Base-by-base conservation (phyloP, 1,140 invertebrate species). In the Nymphalis io region DNA sequence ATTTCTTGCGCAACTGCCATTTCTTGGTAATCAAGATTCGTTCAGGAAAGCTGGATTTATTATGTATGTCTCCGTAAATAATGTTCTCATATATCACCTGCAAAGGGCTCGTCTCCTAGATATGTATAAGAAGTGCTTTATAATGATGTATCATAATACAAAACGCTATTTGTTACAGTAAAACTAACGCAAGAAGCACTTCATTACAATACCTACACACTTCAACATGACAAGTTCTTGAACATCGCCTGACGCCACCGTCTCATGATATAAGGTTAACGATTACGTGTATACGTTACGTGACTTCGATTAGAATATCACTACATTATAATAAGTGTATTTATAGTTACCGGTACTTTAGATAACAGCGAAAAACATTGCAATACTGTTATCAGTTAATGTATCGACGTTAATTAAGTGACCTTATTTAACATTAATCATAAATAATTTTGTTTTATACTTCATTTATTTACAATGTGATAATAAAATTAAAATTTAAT, bases 301-400 rank as follows among this genome's bases (percentile, higher is more conserved):
- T 78, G 71, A 69, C 59, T 66, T 72, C 64, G 13, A 64, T 72
- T 73, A 70, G 67, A 70, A 44, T 66, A 51, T 70, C 60, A 70
- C 59, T 21, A 60, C 53, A 63, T 63, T 63, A 59, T 65, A 60
- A 33, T 64, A 63, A 44, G 16, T 38, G 42, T 74, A 70, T 72
- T 64, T 77, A 77, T 64, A 76, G 46, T 71, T 61, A 40, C 55
- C 68, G 27, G 42, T 44, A 48, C 23, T 71, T 58, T 39, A 68
- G 75, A 78, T 78, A 78, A 75, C 33, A 51, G 48, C 42, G 68
- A 65, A 75, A 78, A 73, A 78, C 75, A 77, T 68, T 68, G 72
- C 72, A 76, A 68, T 75, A 72, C 65, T 60, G 60, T 69, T 73
- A 73, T 70, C 70, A 67, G 44, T 64, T 64, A 44, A 46, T 53